Evolutionary conservation across 2,888 invertebrate species (phyloP).

Genomic region (Pherbina coryleti): DNA sequence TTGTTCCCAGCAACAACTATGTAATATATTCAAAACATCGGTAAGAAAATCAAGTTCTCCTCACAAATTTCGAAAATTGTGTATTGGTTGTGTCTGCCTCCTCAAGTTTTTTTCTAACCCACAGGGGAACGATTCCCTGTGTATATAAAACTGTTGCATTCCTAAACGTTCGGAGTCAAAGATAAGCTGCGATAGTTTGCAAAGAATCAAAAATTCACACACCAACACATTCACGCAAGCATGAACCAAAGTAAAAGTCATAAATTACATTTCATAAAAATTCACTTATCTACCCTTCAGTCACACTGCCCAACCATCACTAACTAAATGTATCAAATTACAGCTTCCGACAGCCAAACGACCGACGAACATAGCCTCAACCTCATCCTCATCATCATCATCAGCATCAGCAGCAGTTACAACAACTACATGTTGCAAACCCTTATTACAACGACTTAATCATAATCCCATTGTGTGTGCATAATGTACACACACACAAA

Average conservation of each 20-base stretch:
- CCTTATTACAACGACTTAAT: constrained; percentile 57
- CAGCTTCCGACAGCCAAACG: constrained; percentile 29
- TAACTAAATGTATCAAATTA: constrained; percentile 38
- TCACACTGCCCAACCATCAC: not conserved
- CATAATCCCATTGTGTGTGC: constrained; percentile 57
- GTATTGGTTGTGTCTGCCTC: no score
- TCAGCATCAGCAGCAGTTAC: constrained; percentile 37
- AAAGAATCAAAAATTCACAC: not conserved
- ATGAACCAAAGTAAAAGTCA: constrained; percentile 3
- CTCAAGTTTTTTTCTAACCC: no score
- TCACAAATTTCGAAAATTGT: no score
- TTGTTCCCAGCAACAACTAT: no score
- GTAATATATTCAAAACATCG: no score
- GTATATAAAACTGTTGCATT: not conserved
- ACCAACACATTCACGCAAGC: not conserved
- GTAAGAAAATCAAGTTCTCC: no score
- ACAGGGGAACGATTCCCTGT: no score
- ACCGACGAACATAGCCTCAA: constrained; percentile 2
- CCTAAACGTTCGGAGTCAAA: not conserved
- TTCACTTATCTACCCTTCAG: constrained; percentile 33
- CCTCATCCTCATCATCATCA: not conserved
- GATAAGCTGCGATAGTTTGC: not conserved
- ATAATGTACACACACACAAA: constrained; percentile 25
- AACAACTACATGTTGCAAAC: constrained; percentile 42
- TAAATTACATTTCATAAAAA: constrained; percentile 26